A percentile compares a stretch with the other conserved stretches of the same genome.
These are phyloP conservation scores for Agrilus cyanescens DNA, from an alignment of 2,888 invertebrate species.

Conservation along the genomic window DNA sequence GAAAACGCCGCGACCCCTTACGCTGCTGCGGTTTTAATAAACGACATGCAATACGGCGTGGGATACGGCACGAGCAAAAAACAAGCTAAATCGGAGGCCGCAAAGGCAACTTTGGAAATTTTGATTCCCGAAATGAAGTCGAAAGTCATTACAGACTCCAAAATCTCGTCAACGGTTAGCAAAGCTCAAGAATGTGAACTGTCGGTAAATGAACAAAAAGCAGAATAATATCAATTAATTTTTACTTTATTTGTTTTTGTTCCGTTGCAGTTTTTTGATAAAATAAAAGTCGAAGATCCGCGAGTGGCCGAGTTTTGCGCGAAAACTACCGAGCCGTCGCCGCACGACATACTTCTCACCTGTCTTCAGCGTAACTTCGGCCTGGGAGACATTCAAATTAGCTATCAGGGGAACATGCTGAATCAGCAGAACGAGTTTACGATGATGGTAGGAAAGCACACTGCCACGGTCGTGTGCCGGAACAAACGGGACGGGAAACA, in stretches of 20 bases:
- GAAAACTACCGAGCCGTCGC: conserved; percentile 92
- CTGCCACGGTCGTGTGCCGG: conserved; percentile 81
- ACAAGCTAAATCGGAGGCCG: conserved; percentile 90
- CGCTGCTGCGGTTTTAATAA: conserved; percentile 85
- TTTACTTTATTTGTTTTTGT: background rate
- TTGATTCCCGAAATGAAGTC: conserved; percentile 86
- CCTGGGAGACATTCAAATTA: conserved; percentile 75
- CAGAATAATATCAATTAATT: too few relatives aligned
- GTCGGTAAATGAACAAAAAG: too few relatives aligned
- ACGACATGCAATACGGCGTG: conserved; percentile 85
- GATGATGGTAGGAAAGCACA: conserved; percentile 89
- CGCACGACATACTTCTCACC: conserved; percentile 85
- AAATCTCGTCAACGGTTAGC: conserved; percentile 34
- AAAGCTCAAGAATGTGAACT: conserved; percentile 39
- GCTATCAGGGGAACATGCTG: conserved; percentile 67
- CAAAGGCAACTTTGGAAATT: conserved; percentile 77
- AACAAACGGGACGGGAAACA: conserved; percentile 97
- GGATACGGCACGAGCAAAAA: conserved; percentile 94
- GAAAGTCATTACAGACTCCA: conserved; percentile 55
- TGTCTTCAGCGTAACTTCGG: conserved; percentile 90
- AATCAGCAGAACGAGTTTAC: conserved; percentile 89
- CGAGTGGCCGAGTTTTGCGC: conserved; percentile 89
- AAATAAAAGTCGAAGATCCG: conserved; percentile 87
- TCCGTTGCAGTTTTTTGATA: conserved; percentile 69
- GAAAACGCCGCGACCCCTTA: conserved; percentile 91